Evolutionary conservation across 92 coral and sea anemone species (phyloP).

Genomic region (Parazoanthus atlanticus): DNA sequence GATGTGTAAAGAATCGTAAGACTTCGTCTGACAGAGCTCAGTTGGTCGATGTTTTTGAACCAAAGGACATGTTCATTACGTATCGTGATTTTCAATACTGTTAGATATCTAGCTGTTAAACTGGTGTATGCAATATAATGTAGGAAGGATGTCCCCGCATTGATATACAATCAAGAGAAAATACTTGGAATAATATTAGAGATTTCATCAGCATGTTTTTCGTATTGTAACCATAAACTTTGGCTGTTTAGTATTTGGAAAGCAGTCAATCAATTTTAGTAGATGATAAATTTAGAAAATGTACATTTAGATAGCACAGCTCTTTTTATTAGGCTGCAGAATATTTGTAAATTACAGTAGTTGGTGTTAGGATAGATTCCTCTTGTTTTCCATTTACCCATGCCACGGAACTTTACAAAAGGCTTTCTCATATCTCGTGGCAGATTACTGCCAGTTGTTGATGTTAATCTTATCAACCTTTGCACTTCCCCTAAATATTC

Average conservation of each 20-base stretch:
- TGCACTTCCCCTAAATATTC: too few species aligned
- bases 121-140: not conserved
- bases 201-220: conserved; percentile 3
- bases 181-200: not conserved
- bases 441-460: too few species aligned
- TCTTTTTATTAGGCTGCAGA: conserved; percentile 7
- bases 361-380: not conserved
- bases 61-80: not conserved
- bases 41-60: not conserved
- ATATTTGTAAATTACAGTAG: conserved; percentile 15
- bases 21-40: not conserved
- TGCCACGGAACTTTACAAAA: not conserved
- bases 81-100: not conserved
- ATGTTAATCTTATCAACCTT: too few species aligned
- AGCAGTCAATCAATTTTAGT: conserved; percentile 4
- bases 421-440: too few species aligned
- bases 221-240: not conserved
- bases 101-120: not conserved
- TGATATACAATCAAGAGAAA: conserved; percentile 10
- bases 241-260: not conserved
- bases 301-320: conserved; percentile 3
- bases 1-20: conserved; percentile 60
- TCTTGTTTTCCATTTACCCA: too few species aligned
- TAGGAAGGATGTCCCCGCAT: not conserved
- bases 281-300: not conserved